Percentiles rank a stretch among this genome's conserved stretches.
phyloP scores from a whole-genome alignment of 2,888 invertebrate genomes.

The Eupsilia transversa region DNA sequence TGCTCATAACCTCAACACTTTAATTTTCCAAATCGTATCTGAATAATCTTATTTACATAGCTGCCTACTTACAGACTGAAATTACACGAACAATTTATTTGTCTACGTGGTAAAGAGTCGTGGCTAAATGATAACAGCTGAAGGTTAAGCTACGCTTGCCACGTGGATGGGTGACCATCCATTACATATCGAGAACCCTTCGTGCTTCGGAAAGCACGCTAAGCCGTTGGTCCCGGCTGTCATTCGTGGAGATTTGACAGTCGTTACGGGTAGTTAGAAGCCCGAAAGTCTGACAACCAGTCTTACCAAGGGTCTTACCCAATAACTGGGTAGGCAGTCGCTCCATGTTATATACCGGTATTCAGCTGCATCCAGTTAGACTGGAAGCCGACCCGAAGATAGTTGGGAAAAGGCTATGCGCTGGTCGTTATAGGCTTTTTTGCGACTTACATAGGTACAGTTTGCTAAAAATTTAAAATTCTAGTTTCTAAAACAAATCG shows the following conservation, averaged over 20 bases:
- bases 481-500: no score
- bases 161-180: background rate
- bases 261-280: no score
- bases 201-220: background rate
- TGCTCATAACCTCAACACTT: background rate
- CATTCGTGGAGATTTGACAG: background rate
- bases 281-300: no score
- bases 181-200: background rate
- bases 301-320: no score
- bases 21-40: constrained; percentile 12
- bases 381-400: no score
- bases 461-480: no score
- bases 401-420: no score
- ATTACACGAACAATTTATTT: background rate
- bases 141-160: background rate
- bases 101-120: background rate
- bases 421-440: no score
- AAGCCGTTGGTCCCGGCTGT: background rate
- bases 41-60: constrained; percentile 7
- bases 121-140: background rate
- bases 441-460: no score
- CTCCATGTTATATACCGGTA: no score
- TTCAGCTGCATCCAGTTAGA: no score
- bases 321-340: no score
- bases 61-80: background rate